phyloP scores from a whole-genome alignment of 2,113 vertebrate species.

The Leiothrix lutea region DNA sequence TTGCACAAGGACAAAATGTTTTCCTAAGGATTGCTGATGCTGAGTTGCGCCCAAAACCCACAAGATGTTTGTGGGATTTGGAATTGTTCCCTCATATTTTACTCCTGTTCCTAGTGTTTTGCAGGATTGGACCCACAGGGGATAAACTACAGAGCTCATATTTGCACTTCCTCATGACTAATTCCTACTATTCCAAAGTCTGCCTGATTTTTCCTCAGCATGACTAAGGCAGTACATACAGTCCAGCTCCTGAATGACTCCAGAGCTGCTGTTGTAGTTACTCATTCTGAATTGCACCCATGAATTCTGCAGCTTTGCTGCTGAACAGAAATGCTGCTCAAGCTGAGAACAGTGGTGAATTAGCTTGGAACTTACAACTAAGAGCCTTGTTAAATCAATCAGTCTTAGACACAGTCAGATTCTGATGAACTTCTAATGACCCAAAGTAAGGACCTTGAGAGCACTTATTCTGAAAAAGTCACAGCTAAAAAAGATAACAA shows the following conservation, averaged over 20 bases:
- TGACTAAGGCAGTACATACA: background rate
- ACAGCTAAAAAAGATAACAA: background rate
- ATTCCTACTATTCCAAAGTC: slow-evolving; percentile 8
- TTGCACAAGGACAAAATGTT: slow-evolving; percentile 41
- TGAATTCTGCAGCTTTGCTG: background rate
- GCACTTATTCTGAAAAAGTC: background rate
- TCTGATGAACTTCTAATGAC: background rate
- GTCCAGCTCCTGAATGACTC: background rate
- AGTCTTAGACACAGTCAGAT: background rate
- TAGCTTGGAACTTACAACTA: background rate
- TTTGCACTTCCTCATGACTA: slow-evolving; percentile 48
- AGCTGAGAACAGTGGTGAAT: background rate
- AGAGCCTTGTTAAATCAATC: background rate
- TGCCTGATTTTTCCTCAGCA: background rate
- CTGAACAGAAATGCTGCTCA: background rate
- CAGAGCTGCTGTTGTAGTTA: background rate
- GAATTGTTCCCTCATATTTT: background rate
- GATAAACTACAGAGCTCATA: background rate
- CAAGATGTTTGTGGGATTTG: slow-evolving; percentile 40
- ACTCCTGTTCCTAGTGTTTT: background rate
- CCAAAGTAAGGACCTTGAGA: background rate
- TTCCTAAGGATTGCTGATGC: slow-evolving; percentile 37
- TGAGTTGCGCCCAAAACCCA: slow-evolving; percentile 53
- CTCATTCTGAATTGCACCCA: background rate
- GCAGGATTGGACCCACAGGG: background rate